These are phyloP conservation scores for Apogon hyalosoma DNA, from an alignment of 2,797 vertebrate genomes.

Conservation along the genomic window DNA sequence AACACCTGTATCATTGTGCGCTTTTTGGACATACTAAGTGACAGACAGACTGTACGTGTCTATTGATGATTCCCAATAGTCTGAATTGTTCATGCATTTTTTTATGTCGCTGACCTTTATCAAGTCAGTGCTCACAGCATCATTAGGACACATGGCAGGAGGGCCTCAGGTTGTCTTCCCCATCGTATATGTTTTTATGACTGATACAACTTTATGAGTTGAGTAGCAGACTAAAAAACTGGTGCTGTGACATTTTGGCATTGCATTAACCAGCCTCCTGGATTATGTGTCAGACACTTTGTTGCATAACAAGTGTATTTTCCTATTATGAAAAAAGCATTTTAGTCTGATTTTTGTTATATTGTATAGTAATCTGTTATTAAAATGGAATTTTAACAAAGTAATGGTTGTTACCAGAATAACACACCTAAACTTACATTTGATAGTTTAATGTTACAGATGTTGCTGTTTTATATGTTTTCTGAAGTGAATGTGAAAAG, in stretches of 20 bases:
- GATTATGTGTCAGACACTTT: constrained; percentile 17
- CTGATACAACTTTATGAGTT: constrained; percentile 50
- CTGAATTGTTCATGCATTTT: constrained; percentile 22
- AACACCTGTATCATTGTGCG: constrained; percentile 30
- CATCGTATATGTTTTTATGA: constrained; percentile 48
- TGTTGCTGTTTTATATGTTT: too few species aligned
- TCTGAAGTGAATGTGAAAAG: too few species aligned
- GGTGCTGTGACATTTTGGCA: constrained; percentile 52
- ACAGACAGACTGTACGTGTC: constrained; percentile 6
- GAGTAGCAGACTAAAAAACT: constrained; percentile 15
- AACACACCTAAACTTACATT: fast-evolving
- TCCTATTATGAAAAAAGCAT: constrained; percentile 21
- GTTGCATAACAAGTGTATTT: constrained; percentile 34
- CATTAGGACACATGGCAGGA: constrained; percentile 40
- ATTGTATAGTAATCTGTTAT: constrained; percentile 34
- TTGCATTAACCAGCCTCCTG: constrained; percentile 24
- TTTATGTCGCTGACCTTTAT: constrained; percentile 61
- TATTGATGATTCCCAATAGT: constrained; percentile 34
- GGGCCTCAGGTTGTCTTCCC: constrained; percentile 21
- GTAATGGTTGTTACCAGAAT: constrained; percentile 22
- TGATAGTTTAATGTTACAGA: too few species aligned
- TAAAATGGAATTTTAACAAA: constrained; percentile 55
- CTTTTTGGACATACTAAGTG: constrained; percentile 25
- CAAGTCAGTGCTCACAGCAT: constrained; percentile 41
- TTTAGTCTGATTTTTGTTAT: constrained; percentile 6